A percentile compares a stretch with the other conserved stretches of the same genome.
Evolutionary conservation across 1,140 invertebrate species (phyloP).

Genomic region (Lysiphlebus fabarum): DNA sequence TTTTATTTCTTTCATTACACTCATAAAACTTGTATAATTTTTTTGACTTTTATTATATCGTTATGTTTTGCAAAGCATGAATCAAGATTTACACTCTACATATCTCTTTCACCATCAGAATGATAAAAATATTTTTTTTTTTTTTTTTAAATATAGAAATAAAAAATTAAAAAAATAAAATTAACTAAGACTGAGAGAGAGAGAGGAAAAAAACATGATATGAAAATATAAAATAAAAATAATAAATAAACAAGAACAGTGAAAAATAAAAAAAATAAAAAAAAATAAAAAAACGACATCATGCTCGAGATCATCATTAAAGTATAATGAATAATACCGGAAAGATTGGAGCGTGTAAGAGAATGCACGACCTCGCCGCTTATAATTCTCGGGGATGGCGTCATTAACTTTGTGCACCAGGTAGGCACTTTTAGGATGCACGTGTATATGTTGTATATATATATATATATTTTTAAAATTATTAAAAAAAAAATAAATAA

Average conservation of each 20-base stretch:
- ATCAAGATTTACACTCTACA: too few relatives aligned
- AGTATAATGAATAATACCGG: conserved; percentile 42
- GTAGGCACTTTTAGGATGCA: too few relatives aligned
- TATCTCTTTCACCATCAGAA: background rate
- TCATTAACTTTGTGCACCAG: conserved; percentile 31
- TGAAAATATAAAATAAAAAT: background rate
- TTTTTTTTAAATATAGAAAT: background rate
- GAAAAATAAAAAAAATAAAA: background rate
- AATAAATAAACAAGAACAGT: background rate
- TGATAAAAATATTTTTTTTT: background rate
- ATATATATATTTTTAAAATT: too few relatives aligned
- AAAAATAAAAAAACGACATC: conserved; percentile 18
- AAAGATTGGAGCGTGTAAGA: conserved; percentile 38
- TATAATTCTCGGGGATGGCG: conserved; percentile 40
- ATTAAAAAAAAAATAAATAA: too few relatives aligned
- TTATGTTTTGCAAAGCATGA: background rate
- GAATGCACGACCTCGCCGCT: conserved; percentile 33
- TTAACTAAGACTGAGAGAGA: conserved; percentile 6
- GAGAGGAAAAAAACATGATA: conserved; percentile 8
- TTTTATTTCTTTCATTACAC: background rate
- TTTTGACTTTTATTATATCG: conserved; percentile 7
- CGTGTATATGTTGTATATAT: too few relatives aligned
- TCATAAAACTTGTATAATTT: too few relatives aligned
- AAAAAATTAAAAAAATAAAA: background rate
- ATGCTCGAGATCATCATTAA: conserved; percentile 37